Evolutionary conservation across 2,113 vertebrate species (phyloP), one percentile per base, ranked within the genome.

Genomic region (Amphiprion percula): DNA sequence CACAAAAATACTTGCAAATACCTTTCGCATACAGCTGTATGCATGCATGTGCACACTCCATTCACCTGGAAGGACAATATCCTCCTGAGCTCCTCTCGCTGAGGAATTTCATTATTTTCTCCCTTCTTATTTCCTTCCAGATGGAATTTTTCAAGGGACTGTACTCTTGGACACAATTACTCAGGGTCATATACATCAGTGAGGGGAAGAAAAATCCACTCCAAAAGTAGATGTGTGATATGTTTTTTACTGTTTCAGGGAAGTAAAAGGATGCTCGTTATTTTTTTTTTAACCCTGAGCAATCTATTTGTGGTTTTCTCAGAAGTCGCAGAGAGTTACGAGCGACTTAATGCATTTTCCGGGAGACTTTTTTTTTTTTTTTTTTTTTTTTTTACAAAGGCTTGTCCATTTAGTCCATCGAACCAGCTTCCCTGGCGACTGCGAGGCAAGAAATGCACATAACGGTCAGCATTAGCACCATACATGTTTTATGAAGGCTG

Each of bases 401-500:
- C 68, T 60, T 12, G 74, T 85, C 81, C 76, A 82, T 88, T 85
- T 68, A 82, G 77, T 72, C 84, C 75, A 81, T 85, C 65, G 17
- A 65, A 81, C 59, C 47, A 0, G 80, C 77, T 85, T 85, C 82
- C 86, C 84, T 77, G 62, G 87, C 4, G 87, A 85, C 82, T 52
- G 56, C 47, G 2, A 61, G 74, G 78, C 77, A 58, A 74, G 79
- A 65, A 79, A 60, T 64, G 14, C 76, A 30, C 78, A 67, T 81
- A 79, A 87, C 67, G 58, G 82, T 77, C 70, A 59, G 85, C 87
- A 88, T 91, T 90, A 91, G 79, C 70, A 4, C 21, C 80, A 83
- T 91, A 14, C 82, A 86, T 90, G 82, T 91, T 91, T 91, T 76
- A 89, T 82, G 77, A 88, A 82, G 74, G 68, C 76, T 19, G 59